These are phyloP conservation scores for Drosophila ficusphila DNA, from an alignment of 1,140 invertebrate species.

Conservation along the genomic window DNA sequence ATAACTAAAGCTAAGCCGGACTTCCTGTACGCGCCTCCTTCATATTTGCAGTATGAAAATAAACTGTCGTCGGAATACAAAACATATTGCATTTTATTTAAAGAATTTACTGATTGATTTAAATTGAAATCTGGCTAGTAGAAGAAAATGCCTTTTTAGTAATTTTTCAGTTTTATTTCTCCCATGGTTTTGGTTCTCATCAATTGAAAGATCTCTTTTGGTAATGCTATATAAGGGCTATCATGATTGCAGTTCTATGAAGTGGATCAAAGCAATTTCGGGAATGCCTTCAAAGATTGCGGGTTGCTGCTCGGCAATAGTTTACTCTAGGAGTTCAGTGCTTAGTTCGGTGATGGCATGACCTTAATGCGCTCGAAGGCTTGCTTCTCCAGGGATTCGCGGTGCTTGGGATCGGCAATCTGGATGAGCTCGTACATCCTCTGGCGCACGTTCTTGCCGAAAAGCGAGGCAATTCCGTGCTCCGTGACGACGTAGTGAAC, in stretches of 20 bases:
- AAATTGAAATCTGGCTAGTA: too few species aligned
- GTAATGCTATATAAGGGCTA: slow-evolving; percentile 26
- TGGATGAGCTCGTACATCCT: slow-evolving; percentile 95
- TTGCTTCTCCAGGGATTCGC: slow-evolving; percentile 93
- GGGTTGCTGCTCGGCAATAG: slow-evolving; percentile 17
- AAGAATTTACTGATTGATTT: too few species aligned
- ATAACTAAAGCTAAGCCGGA: slow-evolving; percentile 38
- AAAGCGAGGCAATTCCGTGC: slow-evolving; percentile 94
- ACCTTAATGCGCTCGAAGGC: slow-evolving; percentile 94
- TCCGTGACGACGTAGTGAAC: slow-evolving; percentile 97
- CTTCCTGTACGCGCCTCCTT: slow-evolving; percentile 41
- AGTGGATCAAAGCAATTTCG: slow-evolving; percentile 34
- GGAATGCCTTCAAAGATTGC: slow-evolving; percentile 47
- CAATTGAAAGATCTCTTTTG: slow-evolving; percentile 16
- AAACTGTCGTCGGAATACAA: slow-evolving; percentile 60
- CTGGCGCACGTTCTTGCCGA: slow-evolving; percentile 95
- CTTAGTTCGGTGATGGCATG: slow-evolving; percentile 88
- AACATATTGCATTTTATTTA: background rate
- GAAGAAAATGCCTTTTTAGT: background rate
- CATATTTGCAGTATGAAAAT: slow-evolving; percentile 65
- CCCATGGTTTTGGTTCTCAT: slow-evolving; percentile 7
- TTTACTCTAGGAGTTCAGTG: background rate
- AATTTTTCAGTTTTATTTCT: slow-evolving; percentile 25
- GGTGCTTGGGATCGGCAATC: slow-evolving; percentile 95
- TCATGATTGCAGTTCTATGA: slow-evolving; percentile 36